phyloP scores from a whole-genome alignment of 2,888 invertebrate genomes.

The Erebia palarica region DNA sequence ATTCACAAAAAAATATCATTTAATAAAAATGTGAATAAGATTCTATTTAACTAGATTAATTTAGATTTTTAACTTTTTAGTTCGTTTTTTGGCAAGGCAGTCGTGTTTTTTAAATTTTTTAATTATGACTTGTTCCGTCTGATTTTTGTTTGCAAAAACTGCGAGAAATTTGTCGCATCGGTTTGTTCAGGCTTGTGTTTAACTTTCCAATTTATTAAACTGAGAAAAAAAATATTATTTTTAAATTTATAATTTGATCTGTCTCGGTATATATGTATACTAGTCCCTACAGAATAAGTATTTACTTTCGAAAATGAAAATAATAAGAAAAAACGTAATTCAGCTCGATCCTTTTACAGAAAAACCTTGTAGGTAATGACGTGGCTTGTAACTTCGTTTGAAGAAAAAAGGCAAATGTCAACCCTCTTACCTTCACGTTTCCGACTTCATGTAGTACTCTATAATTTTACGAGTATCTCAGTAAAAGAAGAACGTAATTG shows the following conservation, averaged over 20 bases:
- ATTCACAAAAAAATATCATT: no score
- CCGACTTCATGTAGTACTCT: background rate
- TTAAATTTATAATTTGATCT: background rate
- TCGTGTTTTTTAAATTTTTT: no score
- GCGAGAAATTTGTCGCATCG: no score
- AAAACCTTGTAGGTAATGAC: slow-evolving; percentile 13
- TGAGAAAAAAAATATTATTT: background rate
- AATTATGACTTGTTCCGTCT: no score
- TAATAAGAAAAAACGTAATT: slow-evolving; percentile 9
- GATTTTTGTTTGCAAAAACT: no score
- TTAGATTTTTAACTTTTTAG: no score
- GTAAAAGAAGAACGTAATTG: background rate
- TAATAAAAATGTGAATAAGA: no score
- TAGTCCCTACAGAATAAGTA: slow-evolving; percentile 12
- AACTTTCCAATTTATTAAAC: background rate
- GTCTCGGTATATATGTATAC: background rate
- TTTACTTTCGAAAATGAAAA: slow-evolving; percentile 10
- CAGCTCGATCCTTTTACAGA: slow-evolving; percentile 8
- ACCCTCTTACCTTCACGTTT: slow-evolving; percentile 17
- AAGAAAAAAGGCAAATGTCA: slow-evolving; percentile 18
- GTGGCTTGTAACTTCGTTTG: slow-evolving; percentile 23
- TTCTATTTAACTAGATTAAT: no score
- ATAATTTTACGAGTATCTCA: background rate
- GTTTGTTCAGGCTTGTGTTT: background rate
- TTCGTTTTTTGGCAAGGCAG: no score